Percentiles rank a stretch among this genome's conserved stretches.
Evolutionary conservation across 2,888 invertebrate species (phyloP).

Genomic region (Eucriotettix oculatus): DNA sequence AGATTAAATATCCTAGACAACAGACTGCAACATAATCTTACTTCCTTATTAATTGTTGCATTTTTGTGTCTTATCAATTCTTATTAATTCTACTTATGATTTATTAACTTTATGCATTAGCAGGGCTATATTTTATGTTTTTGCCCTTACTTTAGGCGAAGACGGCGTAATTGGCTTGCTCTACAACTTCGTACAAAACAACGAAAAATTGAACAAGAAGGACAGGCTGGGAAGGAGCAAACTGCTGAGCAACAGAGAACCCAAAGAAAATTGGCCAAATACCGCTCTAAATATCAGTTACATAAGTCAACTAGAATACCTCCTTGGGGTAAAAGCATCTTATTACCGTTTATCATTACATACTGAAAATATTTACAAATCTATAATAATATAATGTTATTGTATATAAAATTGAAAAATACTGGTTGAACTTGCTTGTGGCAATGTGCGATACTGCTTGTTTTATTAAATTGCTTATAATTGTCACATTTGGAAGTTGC

Average conservation of each 20-base stretch:
- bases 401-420: no score
- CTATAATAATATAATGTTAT: no score
- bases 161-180: slow-evolving; percentile 72
- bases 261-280: slow-evolving; percentile 65
- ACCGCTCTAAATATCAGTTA: slow-evolving; percentile 63
- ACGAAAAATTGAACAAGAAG: slow-evolving; percentile 36
- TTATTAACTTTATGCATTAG: no score
- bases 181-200: slow-evolving; percentile 64
- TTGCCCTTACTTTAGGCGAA: slow-evolving; percentile 28
- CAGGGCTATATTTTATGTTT: no score
- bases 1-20: no score
- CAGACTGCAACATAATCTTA: no score
- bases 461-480: background rate
- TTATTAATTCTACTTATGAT: no score
- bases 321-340: slow-evolving; percentile 57
- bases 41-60: no score
- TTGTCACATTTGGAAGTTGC: no score
- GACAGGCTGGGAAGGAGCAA: slow-evolving; percentile 39
- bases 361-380: no score
- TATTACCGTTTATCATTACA: no score
- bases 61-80: no score
- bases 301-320: slow-evolving; percentile 56
- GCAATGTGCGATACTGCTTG: background rate
- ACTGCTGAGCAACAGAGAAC: slow-evolving; percentile 57
- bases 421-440: background rate